phyloP scores from a whole-genome alignment of 2,113 vertebrate genomes.

The Aplodontia rufa region DNA sequence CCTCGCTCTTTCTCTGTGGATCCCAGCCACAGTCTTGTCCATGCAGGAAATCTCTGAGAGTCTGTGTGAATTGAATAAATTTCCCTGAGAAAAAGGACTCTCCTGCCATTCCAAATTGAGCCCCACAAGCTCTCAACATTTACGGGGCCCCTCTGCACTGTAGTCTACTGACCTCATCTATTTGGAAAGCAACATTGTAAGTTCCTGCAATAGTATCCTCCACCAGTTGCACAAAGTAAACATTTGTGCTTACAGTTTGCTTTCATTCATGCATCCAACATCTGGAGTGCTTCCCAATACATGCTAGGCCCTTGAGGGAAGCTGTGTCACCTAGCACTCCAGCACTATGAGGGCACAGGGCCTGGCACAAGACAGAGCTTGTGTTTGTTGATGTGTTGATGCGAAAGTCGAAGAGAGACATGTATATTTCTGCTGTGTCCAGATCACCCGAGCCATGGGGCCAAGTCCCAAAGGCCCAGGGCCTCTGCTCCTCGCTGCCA shows the following conservation, averaged over 20 bases:
- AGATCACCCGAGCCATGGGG: neutral
- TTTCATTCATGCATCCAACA: neutral
- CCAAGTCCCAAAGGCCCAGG: neutral
- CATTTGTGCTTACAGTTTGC: neutral
- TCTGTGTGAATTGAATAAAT: neutral
- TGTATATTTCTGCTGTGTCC: neutral
- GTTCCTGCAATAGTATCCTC: neutral
- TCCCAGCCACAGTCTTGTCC: neutral
- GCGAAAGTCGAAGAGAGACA: neutral
- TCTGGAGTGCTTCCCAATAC: neutral
- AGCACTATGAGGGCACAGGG: neutral
- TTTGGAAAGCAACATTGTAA: neutral
- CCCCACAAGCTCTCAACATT: neutral
- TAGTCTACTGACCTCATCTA: neutral
- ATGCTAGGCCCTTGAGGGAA: neutral
- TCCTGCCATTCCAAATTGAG: neutral
- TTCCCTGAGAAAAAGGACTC: neutral
- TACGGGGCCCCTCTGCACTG: rapidly evolving
- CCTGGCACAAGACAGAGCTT: neutral
- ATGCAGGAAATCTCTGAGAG: neutral
- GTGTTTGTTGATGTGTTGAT: neutral
- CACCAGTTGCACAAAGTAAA: neutral
- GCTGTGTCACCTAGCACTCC: neutral
- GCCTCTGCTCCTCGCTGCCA: neutral
- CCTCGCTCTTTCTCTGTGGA: neutral